Conservation (phyloP, 2,797 vertebrate genomes). For the Pitangus sulphuratus region DNA sequence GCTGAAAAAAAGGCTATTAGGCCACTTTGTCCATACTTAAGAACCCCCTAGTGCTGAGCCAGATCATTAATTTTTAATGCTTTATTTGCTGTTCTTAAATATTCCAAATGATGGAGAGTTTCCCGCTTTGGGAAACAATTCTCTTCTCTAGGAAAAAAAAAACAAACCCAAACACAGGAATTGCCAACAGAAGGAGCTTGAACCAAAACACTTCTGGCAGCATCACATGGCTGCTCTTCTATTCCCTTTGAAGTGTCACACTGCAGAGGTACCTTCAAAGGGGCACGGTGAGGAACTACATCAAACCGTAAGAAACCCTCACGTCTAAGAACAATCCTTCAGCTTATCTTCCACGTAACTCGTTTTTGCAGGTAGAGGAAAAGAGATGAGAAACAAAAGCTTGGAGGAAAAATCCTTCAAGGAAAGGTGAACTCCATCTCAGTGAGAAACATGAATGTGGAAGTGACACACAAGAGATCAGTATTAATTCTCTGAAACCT, state of each 20-base stretch:
- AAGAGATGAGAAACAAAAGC: conserved; percentile 11
- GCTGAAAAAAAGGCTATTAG: background rate
- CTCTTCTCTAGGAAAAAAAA: background rate
- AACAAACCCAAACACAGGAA: background rate
- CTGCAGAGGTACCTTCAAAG: conserved; percentile 28
- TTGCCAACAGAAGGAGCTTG: background rate
- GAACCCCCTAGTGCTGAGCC: background rate
- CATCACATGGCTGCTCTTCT: background rate
- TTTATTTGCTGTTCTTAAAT: background rate
- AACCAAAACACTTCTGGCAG: background rate
- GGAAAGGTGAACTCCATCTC: background rate
- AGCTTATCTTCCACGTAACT: background rate
- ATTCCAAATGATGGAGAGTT: background rate
- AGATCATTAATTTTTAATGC: conserved; percentile 31
- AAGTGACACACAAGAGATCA: background rate
- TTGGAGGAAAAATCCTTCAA: background rate
- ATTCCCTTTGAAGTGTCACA: background rate
- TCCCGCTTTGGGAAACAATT: background rate
- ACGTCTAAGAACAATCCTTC: background rate
- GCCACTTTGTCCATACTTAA: background rate
- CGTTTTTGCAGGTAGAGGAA: conserved; percentile 3
- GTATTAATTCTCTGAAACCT: background rate
- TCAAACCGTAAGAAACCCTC: background rate
- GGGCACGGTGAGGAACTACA: background rate
- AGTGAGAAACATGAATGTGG: background rate